Conservation (phyloP, 2,797 vertebrate species). For the Coregonus sp. region DNA sequence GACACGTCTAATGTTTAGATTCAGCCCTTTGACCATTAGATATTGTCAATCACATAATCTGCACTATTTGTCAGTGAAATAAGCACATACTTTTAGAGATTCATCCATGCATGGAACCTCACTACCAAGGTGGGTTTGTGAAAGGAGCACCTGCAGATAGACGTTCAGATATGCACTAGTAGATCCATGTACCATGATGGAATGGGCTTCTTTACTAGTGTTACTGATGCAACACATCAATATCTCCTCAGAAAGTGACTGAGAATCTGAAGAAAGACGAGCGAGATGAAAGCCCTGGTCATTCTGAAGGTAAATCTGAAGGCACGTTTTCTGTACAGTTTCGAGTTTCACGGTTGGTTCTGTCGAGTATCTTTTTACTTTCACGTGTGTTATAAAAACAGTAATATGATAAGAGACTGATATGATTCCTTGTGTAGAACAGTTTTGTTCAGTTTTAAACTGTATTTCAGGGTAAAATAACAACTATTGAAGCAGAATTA, state of each 20-base stretch:
- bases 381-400: background rate
- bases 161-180: background rate
- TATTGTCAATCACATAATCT: background rate
- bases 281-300: conserved; percentile 47
- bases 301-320: conserved; percentile 61
- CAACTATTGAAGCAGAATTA: conserved; percentile 39
- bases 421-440: no score
- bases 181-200: background rate
- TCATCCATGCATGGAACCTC: background rate
- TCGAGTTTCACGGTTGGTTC: background rate
- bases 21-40: background rate
- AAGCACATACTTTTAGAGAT: background rate
- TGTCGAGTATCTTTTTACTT: background rate
- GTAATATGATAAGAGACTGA: no score
- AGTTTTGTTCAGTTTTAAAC: conserved; percentile 1
- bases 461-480: conserved; percentile 24
- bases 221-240: background rate
- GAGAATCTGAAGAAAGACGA: conserved; percentile 57
- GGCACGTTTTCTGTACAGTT: background rate
- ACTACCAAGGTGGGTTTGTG: background rate
- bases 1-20: background rate
- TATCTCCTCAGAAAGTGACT: conserved; percentile 55
- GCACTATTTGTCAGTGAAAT: background rate
- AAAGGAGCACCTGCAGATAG: background rate
- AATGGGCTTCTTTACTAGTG: background rate